These are phyloP conservation scores for Tachysurus vachellii DNA, from an alignment of 2,113 vertebrate genomes.

Conservation along the genomic window DNA sequence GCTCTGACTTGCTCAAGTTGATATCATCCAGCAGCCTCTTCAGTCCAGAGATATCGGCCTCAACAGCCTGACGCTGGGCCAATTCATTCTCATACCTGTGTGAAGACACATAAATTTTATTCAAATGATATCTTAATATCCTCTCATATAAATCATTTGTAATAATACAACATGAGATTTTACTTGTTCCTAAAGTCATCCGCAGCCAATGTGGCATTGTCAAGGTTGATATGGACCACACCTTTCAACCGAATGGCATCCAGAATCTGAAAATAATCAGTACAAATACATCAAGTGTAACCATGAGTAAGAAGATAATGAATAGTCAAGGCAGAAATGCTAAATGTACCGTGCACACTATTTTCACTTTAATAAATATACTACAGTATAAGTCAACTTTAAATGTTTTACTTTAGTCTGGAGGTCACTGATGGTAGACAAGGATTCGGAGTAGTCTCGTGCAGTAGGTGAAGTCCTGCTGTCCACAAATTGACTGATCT, in stretches of 20 bases:
- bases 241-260: background rate
- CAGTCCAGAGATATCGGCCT: conserved; percentile 80
- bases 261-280: conserved; percentile 4
- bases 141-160: background rate
- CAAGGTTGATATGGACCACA: background rate
- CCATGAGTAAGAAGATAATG: too few relatives aligned
- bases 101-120: background rate
- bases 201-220: conserved; percentile 1
- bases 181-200: conserved; percentile 10
- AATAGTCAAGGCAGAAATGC: too few relatives aligned
- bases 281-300: background rate
- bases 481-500: conserved; percentile 9
- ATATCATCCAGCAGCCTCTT: conserved; percentile 73
- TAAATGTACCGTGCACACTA: background rate
- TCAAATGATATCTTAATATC: background rate
- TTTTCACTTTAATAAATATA: background rate
- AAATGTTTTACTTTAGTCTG: background rate
- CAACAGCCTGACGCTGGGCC: conserved; percentile 81
- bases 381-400: background rate
- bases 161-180: background rate
- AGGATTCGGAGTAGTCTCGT: background rate
- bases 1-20: conserved; percentile 72
- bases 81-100: conserved; percentile 84
- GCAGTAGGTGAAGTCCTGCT: background rate
- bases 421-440: background rate